Evolutionary conservation across 2,797 vertebrate genomes (phyloP).

Genomic region (Neosilurus mollespiculum): DNA sequence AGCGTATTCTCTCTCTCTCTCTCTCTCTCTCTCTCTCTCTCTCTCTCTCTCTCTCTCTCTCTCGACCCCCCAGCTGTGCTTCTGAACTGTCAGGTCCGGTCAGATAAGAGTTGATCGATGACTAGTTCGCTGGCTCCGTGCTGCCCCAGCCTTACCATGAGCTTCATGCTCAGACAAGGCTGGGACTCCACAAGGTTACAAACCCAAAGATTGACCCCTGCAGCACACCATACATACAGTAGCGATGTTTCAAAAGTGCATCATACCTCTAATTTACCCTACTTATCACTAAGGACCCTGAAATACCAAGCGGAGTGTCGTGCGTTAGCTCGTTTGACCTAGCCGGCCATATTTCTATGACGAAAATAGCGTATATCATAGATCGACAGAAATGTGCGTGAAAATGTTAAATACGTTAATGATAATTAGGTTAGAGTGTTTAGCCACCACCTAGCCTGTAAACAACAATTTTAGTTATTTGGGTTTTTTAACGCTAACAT

Average conservation of each 20-base stretch:
- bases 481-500: no score
- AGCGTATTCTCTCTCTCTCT: slow-evolving; percentile 45
- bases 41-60: not conserved
- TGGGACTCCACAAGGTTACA: slow-evolving; percentile 46
- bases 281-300: not conserved
- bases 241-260: slow-evolving; percentile 1
- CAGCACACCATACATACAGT: slow-evolving; percentile 46
- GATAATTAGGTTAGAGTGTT: not conserved
- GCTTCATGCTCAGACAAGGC: slow-evolving; percentile 50
- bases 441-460: not conserved
- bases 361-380: not conserved
- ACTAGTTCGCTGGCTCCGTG: slow-evolving; percentile 52
- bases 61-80: slow-evolving; percentile 53
- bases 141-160: slow-evolving; percentile 44
- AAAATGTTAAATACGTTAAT: not conserved
- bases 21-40: slow-evolving; percentile 39
- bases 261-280: slow-evolving; percentile 4
- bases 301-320: not conserved
- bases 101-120: slow-evolving; percentile 52
- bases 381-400: not conserved
- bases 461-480: no score
- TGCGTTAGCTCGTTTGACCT: not conserved
- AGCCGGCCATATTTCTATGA: not conserved
- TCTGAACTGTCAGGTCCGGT: slow-evolving; percentile 56
- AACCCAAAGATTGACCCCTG: slow-evolving; percentile 53